Conservation (phyloP, 2,113 vertebrate genomes). For the Raja brachyura region DNA sequence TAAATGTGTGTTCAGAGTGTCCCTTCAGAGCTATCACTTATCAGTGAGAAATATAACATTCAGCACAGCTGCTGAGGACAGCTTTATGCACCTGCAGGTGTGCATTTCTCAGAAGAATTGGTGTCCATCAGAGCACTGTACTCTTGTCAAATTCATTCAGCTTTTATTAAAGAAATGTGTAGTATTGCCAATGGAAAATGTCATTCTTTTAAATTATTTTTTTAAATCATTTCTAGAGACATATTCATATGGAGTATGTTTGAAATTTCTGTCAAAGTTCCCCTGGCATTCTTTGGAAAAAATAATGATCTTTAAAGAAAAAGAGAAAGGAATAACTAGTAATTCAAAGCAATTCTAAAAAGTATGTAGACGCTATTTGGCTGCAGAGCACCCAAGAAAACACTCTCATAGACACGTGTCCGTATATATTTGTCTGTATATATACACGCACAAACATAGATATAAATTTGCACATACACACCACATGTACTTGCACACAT, state of each 20-base stretch:
- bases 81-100: background rate
- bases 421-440: background rate
- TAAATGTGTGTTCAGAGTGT: background rate
- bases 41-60: background rate
- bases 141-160: background rate
- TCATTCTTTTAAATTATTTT: background rate
- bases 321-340: background rate
- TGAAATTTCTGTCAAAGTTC: background rate
- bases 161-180: background rate
- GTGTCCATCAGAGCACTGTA: background rate
- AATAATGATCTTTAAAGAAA: background rate
- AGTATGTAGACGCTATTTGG: background rate
- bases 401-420: background rate
- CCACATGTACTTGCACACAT: background rate
- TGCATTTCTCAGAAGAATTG: background rate
- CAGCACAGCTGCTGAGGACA: background rate
- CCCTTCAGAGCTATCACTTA: background rate
- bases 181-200: background rate
- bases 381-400: background rate
- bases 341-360: background rate
- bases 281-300: background rate
- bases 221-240: background rate
- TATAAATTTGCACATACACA: background rate
- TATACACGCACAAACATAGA: background rate
- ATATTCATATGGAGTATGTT: background rate